phyloP scores from a whole-genome alignment of 1,140 invertebrate species.

The Scaptomyza graminum region DNA sequence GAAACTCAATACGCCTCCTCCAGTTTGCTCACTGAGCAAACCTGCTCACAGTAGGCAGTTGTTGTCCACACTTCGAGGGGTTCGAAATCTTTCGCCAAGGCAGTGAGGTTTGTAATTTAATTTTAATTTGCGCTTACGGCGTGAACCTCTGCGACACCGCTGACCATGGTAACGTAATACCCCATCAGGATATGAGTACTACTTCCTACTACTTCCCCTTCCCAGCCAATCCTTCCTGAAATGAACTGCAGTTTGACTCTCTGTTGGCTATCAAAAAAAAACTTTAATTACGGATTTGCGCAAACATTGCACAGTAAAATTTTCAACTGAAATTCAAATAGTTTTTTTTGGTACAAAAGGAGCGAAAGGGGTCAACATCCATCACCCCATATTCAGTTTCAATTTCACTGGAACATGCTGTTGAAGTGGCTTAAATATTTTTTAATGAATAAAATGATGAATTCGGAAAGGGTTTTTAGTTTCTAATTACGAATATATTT shows the following conservation, averaged over 20 bases:
- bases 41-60: background rate
- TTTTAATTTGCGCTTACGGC: slow-evolving; percentile 65
- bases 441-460: background rate
- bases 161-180: slow-evolving; percentile 62
- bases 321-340: slow-evolving; percentile 35
- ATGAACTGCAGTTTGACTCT: slow-evolving; percentile 46
- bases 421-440: background rate
- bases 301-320: slow-evolving; percentile 61
- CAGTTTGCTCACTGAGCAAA: slow-evolving; percentile 34
- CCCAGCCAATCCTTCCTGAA: slow-evolving; percentile 18
- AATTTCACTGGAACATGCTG: background rate
- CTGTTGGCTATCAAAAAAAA: slow-evolving; percentile 29
- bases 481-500: slow-evolving; percentile 1
- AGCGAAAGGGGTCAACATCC: background rate
- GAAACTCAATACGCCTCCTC: slow-evolving; percentile 51
- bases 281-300: slow-evolving; percentile 71
- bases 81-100: background rate
- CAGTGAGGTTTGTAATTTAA: slow-evolving; percentile 71
- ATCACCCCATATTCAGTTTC: background rate
- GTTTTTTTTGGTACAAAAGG: slow-evolving; percentile 11
- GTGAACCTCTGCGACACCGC: slow-evolving; percentile 61
- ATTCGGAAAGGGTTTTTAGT: background rate
- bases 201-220: background rate
- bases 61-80: background rate
- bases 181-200: slow-evolving; percentile 9